Conservation (phyloP, 2,888 invertebrate genomes). For the Rotaria sp. region DNA sequence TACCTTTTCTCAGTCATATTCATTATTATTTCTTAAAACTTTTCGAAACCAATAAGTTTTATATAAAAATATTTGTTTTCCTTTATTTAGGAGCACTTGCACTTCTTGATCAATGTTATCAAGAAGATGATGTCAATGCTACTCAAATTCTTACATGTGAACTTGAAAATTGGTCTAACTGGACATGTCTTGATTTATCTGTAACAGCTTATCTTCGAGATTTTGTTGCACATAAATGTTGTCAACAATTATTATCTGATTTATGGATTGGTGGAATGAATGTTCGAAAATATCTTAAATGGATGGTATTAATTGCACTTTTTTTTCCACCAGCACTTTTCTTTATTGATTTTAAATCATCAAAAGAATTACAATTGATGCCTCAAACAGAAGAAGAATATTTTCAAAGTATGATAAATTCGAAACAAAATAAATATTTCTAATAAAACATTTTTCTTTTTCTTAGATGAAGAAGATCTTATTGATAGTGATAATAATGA, state of each 20-base stretch:
- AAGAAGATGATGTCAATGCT: slow-evolving; percentile 88
- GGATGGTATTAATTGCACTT: slow-evolving; percentile 78
- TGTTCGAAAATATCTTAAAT: slow-evolving; percentile 70
- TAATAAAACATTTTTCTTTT: neutral
- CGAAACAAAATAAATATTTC: too few relatives aligned
- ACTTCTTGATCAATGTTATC: slow-evolving; percentile 86
- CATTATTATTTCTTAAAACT: too few relatives aligned
- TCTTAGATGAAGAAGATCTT: neutral
- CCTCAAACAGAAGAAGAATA: slow-evolving; percentile 96
- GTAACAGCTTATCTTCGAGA: slow-evolving; percentile 89
- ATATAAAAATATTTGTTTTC: too few relatives aligned
- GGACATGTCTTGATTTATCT: slow-evolving; percentile 89
- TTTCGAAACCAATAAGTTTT: too few relatives aligned
- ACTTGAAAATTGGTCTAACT: slow-evolving; percentile 91
- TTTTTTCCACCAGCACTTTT: slow-evolving; percentile 76
- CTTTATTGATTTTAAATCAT: slow-evolving; percentile 87
- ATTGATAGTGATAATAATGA: neutral
- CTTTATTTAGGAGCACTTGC: slow-evolving; percentile 65
- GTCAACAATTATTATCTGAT: slow-evolving; percentile 91
- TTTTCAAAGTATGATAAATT: slow-evolving; percentile 42
- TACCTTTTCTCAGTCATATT: too few relatives aligned
- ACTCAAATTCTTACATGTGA: slow-evolving; percentile 90
- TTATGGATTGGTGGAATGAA: slow-evolving; percentile 90
- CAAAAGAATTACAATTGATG: slow-evolving; percentile 92
- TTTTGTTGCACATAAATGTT: slow-evolving; percentile 64